Evolutionary conservation across 2,888 invertebrate genomes (phyloP), one percentile per base, ranked within the genome.

Genomic region (Erebia aethiops): DNA sequence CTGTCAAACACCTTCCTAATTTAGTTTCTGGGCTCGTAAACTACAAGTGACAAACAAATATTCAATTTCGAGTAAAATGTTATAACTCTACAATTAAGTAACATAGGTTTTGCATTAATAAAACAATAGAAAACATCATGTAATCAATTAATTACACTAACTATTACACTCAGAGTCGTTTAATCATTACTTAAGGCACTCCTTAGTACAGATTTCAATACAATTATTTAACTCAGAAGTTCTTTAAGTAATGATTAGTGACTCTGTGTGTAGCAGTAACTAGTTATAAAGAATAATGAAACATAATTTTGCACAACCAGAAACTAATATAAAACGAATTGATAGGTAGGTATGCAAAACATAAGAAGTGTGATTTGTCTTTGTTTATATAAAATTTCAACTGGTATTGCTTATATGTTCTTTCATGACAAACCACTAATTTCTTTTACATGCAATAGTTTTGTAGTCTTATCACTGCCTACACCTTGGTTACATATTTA

Each of bases 71-170:
- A 65, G 62, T 54, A 11, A 46, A 46, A 46, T 46, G 69, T 69
- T 70, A 71, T 84, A 83, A 77, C 81, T 77, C 81, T 84, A 86
- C 77, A 75, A 83, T 86, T 87, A 86, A 87, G 88, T 89, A 87
- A 88, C 86, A 79, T 79, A 76, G 74, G 75, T 74, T 78, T 77
- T 73, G 68, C 75, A 79, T 79, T 80, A 80, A 81, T 80, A 77
- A 80, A 79, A 80, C 78, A 77, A 74, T 74, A 74, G 77, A 66
- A 71, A 75, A 72, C 7, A 35, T 35, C 35, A 35, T 66, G 10
- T 54, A 21, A 10, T 9, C 11, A 56, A 18, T 9, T 56, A 26
- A 57, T 75, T 75, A 74, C 60, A 69, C 52, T 72, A 71, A 52
- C 13, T 52, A 0, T 3, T 3, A 49, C 8, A 54, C 8, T 54